A percentile compares a stretch with the other conserved stretches of the same genome.
These are phyloP conservation scores for Tenthredo livida DNA, from an alignment of 2,888 invertebrate genomes.

Conservation along the genomic window DNA sequence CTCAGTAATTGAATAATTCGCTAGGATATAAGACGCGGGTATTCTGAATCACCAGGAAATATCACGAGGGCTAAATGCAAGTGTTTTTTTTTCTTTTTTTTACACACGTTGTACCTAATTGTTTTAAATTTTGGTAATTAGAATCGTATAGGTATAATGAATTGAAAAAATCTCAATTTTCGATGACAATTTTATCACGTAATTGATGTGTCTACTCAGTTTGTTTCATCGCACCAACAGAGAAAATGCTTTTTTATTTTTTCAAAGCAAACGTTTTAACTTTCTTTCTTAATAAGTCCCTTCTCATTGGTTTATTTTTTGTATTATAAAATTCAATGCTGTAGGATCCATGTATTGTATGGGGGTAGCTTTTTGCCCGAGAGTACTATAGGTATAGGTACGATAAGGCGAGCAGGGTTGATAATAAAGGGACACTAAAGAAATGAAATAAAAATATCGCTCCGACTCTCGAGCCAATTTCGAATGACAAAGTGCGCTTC, in stretches of 20 bases:
- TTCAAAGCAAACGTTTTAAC: no score
- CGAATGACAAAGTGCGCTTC: constrained; percentile 38
- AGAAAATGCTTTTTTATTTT: no score
- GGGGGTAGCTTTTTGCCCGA: not conserved
- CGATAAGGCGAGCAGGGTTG: not conserved
- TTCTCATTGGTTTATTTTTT: not conserved
- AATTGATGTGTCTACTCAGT: no score
- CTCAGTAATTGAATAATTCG: constrained; percentile 39
- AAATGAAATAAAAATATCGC: constrained; percentile 50
- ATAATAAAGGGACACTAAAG: constrained; percentile 1
- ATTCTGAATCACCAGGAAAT: not conserved
- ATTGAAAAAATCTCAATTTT: not conserved
- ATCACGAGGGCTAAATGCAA: not conserved
- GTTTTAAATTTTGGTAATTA: not conserved
- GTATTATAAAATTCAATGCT: constrained; percentile 7
- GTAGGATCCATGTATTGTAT: not conserved
- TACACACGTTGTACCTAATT: not conserved
- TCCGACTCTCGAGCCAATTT: constrained; percentile 30
- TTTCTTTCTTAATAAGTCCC: not conserved
- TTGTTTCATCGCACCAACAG: no score
- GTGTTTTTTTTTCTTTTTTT: not conserved
- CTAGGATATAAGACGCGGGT: constrained; percentile 5
- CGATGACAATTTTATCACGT: not conserved
- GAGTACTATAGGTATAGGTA: not conserved
- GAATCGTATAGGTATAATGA: not conserved